Base-by-base conservation (phyloP, 2,888 invertebrate genomes). In the Gymnosoma rotundatum region DNA sequence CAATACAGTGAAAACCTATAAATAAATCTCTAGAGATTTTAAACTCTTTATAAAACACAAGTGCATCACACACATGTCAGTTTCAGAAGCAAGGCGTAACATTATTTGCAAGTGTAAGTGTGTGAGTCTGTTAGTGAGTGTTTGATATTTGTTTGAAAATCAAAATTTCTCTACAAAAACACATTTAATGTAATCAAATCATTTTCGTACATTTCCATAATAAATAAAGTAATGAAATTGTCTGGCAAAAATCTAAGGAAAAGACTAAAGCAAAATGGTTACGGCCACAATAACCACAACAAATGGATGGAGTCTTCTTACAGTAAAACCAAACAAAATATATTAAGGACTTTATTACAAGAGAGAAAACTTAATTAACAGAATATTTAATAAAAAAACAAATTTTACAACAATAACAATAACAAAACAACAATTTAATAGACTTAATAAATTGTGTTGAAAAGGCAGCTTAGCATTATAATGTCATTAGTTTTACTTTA, bases 151-250 rank as follows among this genome's bases (percentile, higher is more conserved):
- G 42, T 72, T 60, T 32, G 58, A 48, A 72, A 72, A 72, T 72
- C 70, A 72, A 72, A 72, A 72, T 48, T 72, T 60, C 42, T 60
- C 36, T 48, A 58, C 36, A 72, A 21, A 61, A 60, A 61, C 50
- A 61, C 20, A 36, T 18, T 54, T 63, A 74, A 74, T 74, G 42
- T 54, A 74, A 74, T 74, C 73, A 74, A 74, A 74, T 74, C 73
- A 74, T 74, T 74, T 74, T 63, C 63, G 12, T 38, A 74, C 63
- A 74, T 74, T 74, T 74, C 50, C 73, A 63, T 74, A 74, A 74
- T 63, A 74, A 63, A 74, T 74, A 74, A 45, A 25, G 4, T 74
- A 74, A 74, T 54, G 52, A 63, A 74, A 74, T 74, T 74, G 73
- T 74, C 73, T 75, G 74, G 75, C 45, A 64, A 64, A 54, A 56